Percentiles rank a stretch among this genome's conserved stretches.
Evolutionary conservation across 2,797 vertebrate genomes (phyloP).

Genomic region (Notolabrus celidotus): DNA sequence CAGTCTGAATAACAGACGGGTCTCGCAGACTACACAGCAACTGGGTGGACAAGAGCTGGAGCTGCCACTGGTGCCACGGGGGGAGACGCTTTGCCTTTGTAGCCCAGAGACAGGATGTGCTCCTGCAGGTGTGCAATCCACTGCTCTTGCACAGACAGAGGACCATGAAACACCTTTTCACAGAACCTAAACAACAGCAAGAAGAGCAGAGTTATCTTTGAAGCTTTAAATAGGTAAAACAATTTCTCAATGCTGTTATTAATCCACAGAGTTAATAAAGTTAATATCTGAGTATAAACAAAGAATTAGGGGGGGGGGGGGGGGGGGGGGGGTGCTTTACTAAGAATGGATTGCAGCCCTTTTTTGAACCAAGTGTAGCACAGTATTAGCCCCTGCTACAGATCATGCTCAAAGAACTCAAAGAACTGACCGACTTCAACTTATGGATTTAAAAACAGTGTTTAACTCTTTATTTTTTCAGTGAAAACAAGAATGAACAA

Average conservation of each 20-base stretch:
- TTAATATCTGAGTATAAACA: too few relatives aligned
- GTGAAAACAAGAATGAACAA: too few relatives aligned
- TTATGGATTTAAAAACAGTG: too few relatives aligned
- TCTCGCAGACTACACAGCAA: constrained; percentile 59
- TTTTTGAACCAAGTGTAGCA: too few relatives aligned
- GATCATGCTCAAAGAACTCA: too few relatives aligned
- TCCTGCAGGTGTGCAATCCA: constrained; percentile 95
- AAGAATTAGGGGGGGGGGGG: too few relatives aligned
- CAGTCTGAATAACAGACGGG: not conserved
- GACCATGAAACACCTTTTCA: constrained; percentile 94
- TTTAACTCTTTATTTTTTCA: too few relatives aligned
- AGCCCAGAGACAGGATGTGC: constrained; percentile 95
- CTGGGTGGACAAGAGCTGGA: constrained; percentile 68
- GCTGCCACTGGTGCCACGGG: constrained; percentile 58
- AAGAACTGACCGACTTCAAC: too few relatives aligned
- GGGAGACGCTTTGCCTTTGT: constrained; percentile 87
- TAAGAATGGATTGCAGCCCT: too few relatives aligned
- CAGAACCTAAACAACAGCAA: constrained; percentile 88
- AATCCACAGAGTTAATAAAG: too few relatives aligned
- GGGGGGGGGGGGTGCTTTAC: too few relatives aligned
- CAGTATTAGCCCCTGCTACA: too few relatives aligned
- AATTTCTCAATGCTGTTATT: not conserved
- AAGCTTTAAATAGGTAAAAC: not conserved
- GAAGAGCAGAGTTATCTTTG: constrained; percentile 1
- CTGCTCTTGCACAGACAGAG: constrained; percentile 93